Conservation (phyloP, 2,797 vertebrate genomes). For the Danionella dracula region DNA sequence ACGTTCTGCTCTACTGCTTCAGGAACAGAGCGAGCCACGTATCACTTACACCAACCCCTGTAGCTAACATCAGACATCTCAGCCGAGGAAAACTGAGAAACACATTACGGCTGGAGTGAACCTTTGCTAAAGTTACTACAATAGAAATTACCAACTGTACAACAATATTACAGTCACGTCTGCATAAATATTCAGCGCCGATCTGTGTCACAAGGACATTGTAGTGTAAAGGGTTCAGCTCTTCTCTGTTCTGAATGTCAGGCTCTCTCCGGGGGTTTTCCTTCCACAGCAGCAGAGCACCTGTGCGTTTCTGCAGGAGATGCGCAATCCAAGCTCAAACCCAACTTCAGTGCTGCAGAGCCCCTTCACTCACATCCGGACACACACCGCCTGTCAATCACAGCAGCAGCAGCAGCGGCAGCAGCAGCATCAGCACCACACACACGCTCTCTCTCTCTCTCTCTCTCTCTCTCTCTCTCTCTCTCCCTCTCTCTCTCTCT, state of each 20-base stretch:
- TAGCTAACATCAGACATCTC: too few relatives aligned
- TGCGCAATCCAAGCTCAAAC: conserved; percentile 20
- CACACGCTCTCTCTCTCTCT: too few relatives aligned
- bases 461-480: background rate
- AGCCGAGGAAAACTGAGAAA: too few relatives aligned
- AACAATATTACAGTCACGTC: background rate
- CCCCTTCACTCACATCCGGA: background rate
- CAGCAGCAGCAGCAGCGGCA: too few relatives aligned
- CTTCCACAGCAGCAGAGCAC: conserved; percentile 16
- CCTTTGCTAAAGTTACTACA: too few relatives aligned
- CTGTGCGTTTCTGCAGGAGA: conserved; percentile 29
- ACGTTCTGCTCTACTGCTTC: too few relatives aligned
- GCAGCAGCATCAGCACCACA: too few relatives aligned
- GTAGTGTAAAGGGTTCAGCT: background rate
- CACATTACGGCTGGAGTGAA: too few relatives aligned
- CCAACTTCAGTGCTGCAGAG: conserved; percentile 38
- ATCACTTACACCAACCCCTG: too few relatives aligned
- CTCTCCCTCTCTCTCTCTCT: background rate
- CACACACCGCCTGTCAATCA: background rate
- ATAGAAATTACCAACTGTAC: too few relatives aligned
- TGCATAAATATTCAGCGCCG: too few relatives aligned
- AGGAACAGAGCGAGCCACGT: too few relatives aligned
- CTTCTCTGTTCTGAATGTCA: background rate
- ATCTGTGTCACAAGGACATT: background rate
- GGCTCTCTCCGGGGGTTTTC: conserved; percentile 6